phyloP scores from a whole-genome alignment of 2,113 vertebrate genomes.

The Osmerus eperlanus region DNA sequence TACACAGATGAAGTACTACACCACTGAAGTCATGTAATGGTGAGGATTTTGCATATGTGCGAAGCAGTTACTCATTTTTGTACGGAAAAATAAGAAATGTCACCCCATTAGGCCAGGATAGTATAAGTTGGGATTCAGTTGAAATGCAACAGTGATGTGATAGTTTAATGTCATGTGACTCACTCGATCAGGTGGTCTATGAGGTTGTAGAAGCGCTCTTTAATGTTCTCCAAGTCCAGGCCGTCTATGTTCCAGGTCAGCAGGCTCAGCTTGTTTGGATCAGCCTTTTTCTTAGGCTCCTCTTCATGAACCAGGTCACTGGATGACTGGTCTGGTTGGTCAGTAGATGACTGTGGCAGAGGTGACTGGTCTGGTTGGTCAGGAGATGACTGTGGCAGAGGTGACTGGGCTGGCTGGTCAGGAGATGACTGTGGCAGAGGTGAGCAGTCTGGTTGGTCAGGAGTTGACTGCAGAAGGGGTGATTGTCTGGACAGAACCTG shows the following conservation, averaged over 20 bases:
- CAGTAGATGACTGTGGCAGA: background rate
- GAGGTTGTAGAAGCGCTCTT: constrained; percentile 67
- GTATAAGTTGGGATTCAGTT: background rate
- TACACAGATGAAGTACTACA: too few species aligned
- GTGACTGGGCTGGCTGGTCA: background rate
- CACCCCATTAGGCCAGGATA: background rate
- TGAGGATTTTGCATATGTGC: too few species aligned
- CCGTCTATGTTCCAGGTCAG: constrained; percentile 84
- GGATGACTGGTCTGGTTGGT: background rate
- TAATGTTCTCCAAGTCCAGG: constrained; percentile 66
- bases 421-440: background rate
- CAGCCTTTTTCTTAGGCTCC: constrained; percentile 45
- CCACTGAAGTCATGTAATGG: too few species aligned
- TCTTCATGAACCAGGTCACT: background rate
- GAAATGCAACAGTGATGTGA: background rate
- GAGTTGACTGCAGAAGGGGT: too few species aligned
- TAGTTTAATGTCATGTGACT: background rate
- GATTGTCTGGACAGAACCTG: too few species aligned
- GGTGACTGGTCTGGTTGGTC: background rate
- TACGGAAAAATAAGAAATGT: background rate
- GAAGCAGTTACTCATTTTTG: background rate
- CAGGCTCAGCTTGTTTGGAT: constrained; percentile 70
- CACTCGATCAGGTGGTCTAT: constrained; percentile 73
- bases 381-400: background rate
- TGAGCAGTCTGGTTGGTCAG: background rate